A percentile compares a stretch with the other conserved stretches of the same genome.
phyloP scores from a whole-genome alignment of 2,888 invertebrate species.

The Callosobruchus maculatus region DNA sequence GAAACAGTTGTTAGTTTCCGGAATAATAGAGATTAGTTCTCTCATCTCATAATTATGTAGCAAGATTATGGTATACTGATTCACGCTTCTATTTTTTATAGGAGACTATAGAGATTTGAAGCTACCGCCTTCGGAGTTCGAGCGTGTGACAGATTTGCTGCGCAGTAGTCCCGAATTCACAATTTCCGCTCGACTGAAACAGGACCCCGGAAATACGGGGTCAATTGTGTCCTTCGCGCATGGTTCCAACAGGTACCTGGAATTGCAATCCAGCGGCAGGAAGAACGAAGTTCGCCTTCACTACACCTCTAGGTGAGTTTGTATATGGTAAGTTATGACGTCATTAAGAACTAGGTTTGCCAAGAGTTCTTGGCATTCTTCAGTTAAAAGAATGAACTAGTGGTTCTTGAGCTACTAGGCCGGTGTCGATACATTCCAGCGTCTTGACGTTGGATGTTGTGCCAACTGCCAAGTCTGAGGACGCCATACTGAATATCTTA shows the following conservation, averaged over 20 bases:
- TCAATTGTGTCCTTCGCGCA: slow-evolving; percentile 80
- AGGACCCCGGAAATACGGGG: slow-evolving; percentile 79
- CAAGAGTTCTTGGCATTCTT: no score
- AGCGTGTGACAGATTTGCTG: slow-evolving; percentile 65
- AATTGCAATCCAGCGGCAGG: slow-evolving; percentile 87
- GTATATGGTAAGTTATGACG: not conserved
- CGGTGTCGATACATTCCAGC: no score
- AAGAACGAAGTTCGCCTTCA: slow-evolving; percentile 82
- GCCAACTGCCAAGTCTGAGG: no score
- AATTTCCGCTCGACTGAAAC: slow-evolving; percentile 70
- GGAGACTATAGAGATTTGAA: slow-evolving; percentile 72
- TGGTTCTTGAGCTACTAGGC: no score
- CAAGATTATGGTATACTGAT: not conserved
- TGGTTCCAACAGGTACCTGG: slow-evolving; percentile 80
- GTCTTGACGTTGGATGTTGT: no score
- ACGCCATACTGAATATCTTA: no score
- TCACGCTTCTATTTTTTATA: slow-evolving; percentile 37
- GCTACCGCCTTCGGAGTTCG: slow-evolving; percentile 65
- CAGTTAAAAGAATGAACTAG: no score
- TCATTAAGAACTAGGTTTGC: not conserved
- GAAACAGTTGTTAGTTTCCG: not conserved
- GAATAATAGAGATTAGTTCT: no score
- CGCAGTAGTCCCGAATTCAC: slow-evolving; percentile 76
- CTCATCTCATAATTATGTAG: no score
- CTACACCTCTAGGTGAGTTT: slow-evolving; percentile 56